phyloP scores from a whole-genome alignment of 2,888 invertebrate species.

The Drosophila neutralis region DNA sequence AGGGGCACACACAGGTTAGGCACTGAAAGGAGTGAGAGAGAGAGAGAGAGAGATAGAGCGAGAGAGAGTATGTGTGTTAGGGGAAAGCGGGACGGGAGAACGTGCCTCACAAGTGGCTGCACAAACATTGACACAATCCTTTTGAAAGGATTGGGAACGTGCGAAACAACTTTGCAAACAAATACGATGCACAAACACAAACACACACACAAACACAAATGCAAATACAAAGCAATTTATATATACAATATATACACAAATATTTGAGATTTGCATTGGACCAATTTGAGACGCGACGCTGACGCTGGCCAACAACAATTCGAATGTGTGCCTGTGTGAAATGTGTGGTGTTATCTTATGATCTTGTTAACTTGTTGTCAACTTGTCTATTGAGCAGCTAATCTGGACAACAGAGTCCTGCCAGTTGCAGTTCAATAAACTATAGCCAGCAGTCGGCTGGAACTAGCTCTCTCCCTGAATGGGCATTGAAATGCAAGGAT shows the following conservation, averaged over 20 bases:
- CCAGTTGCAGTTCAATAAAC: slow-evolving; percentile 56
- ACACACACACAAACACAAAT: slow-evolving; percentile 33
- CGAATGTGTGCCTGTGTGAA: slow-evolving; percentile 4
- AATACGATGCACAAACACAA: slow-evolving; percentile 54
- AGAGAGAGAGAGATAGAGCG: background rate
- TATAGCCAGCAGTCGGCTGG: slow-evolving; percentile 10
- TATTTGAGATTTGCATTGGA: slow-evolving; percentile 54
- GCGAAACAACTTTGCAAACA: slow-evolving; percentile 60
- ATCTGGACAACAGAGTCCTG: slow-evolving; percentile 21
- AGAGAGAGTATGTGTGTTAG: background rate
- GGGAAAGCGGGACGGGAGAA: slow-evolving; percentile 18
- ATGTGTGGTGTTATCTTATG: slow-evolving; percentile 44
- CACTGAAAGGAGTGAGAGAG: no score
- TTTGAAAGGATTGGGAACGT: slow-evolving; percentile 42
- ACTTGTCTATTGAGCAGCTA: slow-evolving; percentile 15
- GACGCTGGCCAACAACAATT: background rate
- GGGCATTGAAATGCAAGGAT: slow-evolving; percentile 47
- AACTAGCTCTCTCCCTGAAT: slow-evolving; percentile 35
- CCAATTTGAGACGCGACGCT: slow-evolving; percentile 9
- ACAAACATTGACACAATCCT: slow-evolving; percentile 71
- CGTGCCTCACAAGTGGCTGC: slow-evolving; percentile 65
- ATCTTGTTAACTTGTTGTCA: slow-evolving; percentile 30
- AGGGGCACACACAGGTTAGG: slow-evolving; percentile 49
- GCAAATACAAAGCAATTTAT: background rate
- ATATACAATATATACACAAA: slow-evolving; percentile 28